phyloP scores from a whole-genome alignment of 2,113 vertebrate species.

The Nematolebias whitei region DNA sequence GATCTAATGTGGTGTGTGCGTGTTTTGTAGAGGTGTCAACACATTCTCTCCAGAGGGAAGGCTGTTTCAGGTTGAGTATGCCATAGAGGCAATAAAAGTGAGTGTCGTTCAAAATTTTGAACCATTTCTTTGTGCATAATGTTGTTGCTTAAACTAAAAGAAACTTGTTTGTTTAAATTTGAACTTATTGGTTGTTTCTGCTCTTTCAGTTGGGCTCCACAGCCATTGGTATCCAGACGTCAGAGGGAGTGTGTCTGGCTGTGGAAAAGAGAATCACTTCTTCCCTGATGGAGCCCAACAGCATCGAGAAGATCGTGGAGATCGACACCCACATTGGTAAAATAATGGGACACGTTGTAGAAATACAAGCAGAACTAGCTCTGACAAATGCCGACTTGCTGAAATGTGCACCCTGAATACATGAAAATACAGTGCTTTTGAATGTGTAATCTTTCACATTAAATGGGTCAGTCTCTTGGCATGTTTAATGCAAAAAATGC shows the following conservation, averaged over 20 bases:
- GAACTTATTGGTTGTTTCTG: conserved; percentile 8
- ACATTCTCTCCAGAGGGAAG: conserved; percentile 98
- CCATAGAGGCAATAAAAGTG: conserved; percentile 99
- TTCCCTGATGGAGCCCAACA: conserved; percentile 97
- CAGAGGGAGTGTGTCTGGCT: conserved; percentile 95
- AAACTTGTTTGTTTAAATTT: not conserved
- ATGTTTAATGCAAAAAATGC: not conserved
- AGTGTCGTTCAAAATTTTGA: conserved; percentile 3
- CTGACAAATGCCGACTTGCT: too few relatives aligned
- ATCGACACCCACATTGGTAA: conserved; percentile 96
- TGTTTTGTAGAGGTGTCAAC: conserved; percentile 90
- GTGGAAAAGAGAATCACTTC: conserved; percentile 99
- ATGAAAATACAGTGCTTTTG: not conserved
- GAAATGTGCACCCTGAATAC: not conserved
- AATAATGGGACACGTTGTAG: conserved; percentile 11
- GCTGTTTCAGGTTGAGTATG: conserved; percentile 99
- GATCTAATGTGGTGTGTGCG: not conserved
- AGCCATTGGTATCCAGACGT: conserved; percentile 97
- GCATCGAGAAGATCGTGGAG: conserved; percentile 99
- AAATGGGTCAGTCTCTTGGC: not conserved
- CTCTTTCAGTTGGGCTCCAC: conserved; percentile 92
- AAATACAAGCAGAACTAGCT: not conserved
- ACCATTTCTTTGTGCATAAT: not conserved
- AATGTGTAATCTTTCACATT: not conserved
- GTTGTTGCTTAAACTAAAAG: too few relatives aligned